Conservation (phyloP, 2,888 invertebrate species). For the Ormyrus thymus region DNA sequence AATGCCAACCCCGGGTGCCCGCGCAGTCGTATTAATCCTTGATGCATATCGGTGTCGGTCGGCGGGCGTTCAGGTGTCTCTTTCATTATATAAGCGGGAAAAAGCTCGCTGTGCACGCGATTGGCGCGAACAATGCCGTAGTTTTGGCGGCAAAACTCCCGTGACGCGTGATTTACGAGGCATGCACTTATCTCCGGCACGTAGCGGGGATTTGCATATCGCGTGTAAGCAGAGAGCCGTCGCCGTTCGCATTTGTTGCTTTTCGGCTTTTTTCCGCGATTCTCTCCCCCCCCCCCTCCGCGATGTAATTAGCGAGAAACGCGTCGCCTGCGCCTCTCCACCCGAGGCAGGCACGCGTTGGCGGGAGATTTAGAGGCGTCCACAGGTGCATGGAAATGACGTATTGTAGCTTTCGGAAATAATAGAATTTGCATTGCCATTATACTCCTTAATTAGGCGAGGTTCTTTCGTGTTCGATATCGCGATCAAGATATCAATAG, state of each 20-base stretch:
- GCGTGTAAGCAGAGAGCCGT: constrained; percentile 59
- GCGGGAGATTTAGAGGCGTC: too few relatives aligned
- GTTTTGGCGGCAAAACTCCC: constrained; percentile 34
- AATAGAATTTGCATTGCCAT: not conserved
- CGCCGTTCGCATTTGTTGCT: constrained; percentile 11
- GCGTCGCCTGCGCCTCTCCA: not conserved
- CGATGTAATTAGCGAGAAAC: constrained; percentile 43
- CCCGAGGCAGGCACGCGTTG: too few relatives aligned
- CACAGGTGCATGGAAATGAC: too few relatives aligned
- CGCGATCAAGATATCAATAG: too few relatives aligned
- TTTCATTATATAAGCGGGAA: constrained; percentile 29
- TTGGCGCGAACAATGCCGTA: constrained; percentile 17
- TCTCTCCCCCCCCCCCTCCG: not conserved
- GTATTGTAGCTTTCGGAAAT: too few relatives aligned
- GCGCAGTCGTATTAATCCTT: too few relatives aligned
- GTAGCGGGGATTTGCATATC: constrained; percentile 66
- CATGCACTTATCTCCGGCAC: constrained; percentile 59
- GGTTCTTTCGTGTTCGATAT: not conserved
- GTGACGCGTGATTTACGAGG: constrained; percentile 62
- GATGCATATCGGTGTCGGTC: too few relatives aligned
- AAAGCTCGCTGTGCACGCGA: constrained; percentile 33
- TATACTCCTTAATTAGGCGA: not conserved
- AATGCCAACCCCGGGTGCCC: too few relatives aligned
- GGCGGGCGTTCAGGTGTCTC: not conserved
- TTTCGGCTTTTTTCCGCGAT: not conserved